These are phyloP conservation scores for Nibea coibor DNA, from an alignment of 2,113 vertebrate species.

Conservation along the genomic window DNA sequence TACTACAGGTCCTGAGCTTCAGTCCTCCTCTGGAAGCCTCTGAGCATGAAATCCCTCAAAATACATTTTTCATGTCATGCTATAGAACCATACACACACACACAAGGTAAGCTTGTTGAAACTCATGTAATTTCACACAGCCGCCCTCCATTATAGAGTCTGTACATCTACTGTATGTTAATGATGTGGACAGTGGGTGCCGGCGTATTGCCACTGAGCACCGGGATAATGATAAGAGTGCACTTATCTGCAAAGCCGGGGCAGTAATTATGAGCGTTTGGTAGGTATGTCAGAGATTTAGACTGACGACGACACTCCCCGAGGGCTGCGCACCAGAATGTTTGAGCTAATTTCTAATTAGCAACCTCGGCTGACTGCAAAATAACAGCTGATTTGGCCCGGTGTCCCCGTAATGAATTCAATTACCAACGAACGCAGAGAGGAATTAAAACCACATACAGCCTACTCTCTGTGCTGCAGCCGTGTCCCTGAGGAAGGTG, in stretches of 20 bases:
- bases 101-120: conserved; percentile 20
- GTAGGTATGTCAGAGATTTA: conserved; percentile 54
- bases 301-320: conserved; percentile 26
- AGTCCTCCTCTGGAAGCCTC: conserved; percentile 23
- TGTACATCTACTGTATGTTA: conserved; percentile 11
- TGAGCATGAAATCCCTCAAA: conserved; percentile 50
- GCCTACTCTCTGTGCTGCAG: conserved; percentile 24
- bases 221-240: not conserved
- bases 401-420: conserved; percentile 74
- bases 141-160: not conserved
- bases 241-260: conserved; percentile 27
- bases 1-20: conserved; percentile 32
- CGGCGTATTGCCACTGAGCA: not conserved
- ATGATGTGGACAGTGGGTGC: not conserved
- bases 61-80: conserved; percentile 54
- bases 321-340: conserved; percentile 48
- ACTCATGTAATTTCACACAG: conserved; percentile 15
- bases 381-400: conserved; percentile 71
- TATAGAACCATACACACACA: conserved; percentile 34
- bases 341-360: conserved; percentile 77
- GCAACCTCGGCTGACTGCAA: conserved; percentile 65
- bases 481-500: conserved; percentile 28
- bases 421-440: conserved; percentile 72
- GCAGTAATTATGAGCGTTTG: conserved; percentile 59
- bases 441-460: conserved; percentile 72